Conservation (phyloP, 1,140 invertebrate species). For the Globodera rostochiensis region DNA sequence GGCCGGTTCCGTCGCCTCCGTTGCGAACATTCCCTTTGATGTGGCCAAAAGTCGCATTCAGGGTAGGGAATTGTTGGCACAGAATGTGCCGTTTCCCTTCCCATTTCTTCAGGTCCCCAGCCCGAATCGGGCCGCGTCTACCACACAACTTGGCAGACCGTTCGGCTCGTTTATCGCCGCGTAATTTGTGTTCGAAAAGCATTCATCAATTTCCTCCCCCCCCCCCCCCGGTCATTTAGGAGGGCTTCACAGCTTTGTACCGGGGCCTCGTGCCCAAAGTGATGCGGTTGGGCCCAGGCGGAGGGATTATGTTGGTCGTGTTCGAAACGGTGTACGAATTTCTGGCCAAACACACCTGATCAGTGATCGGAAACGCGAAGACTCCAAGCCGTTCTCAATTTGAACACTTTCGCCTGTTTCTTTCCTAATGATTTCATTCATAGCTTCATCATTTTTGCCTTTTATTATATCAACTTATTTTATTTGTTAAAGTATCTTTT, state of each 20-base stretch:
- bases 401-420: not conserved
- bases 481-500: too few species aligned
- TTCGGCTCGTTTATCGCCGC: slow-evolving; percentile 74
- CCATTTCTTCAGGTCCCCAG: slow-evolving; percentile 74
- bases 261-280: slow-evolving; percentile 88
- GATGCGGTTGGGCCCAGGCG: slow-evolving; percentile 83
- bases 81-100: not conserved
- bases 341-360: slow-evolving; percentile 67
- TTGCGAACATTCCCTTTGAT: slow-evolving; percentile 90
- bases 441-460: not conserved
- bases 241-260: slow-evolving; percentile 84
- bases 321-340: slow-evolving; percentile 74
- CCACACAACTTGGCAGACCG: slow-evolving; percentile 75
- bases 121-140: slow-evolving; percentile 79
- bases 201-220: not conserved
- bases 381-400: not conserved
- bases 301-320: slow-evolving; percentile 84
- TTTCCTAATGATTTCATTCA: not conserved
- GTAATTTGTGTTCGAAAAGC: not conserved
- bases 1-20: slow-evolving; percentile 81
- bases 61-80: slow-evolving; percentile 37
- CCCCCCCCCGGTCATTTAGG: slow-evolving; percentile 70
- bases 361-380: not conserved
- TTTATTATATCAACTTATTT: not conserved
- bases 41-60: slow-evolving; percentile 92